Evolutionary conservation across 2,888 invertebrate genomes (phyloP), one percentile per base, ranked within the genome.

Genomic region (Lutraria lutraria): DNA sequence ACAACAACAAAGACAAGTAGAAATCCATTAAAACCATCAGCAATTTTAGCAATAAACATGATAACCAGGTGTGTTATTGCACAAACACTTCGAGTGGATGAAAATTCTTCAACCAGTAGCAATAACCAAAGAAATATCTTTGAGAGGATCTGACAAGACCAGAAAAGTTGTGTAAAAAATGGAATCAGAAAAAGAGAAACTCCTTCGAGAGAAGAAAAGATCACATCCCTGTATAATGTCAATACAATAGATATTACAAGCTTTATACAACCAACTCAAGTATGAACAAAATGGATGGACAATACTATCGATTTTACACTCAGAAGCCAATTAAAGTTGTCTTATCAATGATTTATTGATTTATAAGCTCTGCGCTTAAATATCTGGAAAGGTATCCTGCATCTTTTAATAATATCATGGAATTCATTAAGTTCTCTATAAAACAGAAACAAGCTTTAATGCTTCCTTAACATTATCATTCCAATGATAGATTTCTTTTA

Each of bases 341-440:
- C 76, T 76, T 76, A 76, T 76, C 76, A 76, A 76, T 34, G 76
- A 31, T 76, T 34, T 76, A 76, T 76, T 76, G 76, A 76, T 76
- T 76, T 34, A 8, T 76, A 31, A 34, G 76, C 19, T n/a, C n/a
- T 31, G 15, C 16, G 15, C 31, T 31, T 19, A 76, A 68, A 68
- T 25, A 25, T 25, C 63, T 68, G 63, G 25, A 68, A 68, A 12
- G n/a, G 0, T 68, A 25, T n/a, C 8, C 25, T 12, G 25, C 25
- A 25, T 68, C 63, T 10, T 8, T 68, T 56, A 25, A 68, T 68
- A 25, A 68, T 68, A 68, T 13, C 63, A 25, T 43, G 43, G 43
- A 68, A n/a, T 25, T 25, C 13, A 25, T n/a, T 12, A n/a, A 68
- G n/a, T 2, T n/a, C 4, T 60, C 21, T 60, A n/a, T 60, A n/a